Conservation (phyloP, 2,888 invertebrate genomes). For the Dermolepida albohirtum region DNA sequence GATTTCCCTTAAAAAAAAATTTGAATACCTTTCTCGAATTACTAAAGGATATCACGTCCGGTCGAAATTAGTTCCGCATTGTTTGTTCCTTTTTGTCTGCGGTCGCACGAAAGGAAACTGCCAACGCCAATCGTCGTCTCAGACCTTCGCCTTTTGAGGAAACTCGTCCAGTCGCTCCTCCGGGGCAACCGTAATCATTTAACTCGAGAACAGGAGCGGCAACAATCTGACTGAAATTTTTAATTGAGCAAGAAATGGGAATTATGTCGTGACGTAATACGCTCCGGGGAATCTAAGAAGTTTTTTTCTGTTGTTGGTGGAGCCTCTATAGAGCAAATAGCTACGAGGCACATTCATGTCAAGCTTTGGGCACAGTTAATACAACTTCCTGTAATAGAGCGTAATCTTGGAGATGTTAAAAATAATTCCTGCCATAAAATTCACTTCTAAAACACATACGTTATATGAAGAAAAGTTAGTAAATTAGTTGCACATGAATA, state of each 20-base stretch:
- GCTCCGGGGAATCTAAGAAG: constrained; percentile 5
- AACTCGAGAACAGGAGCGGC: constrained; percentile 17
- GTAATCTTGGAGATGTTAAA: too few relatives aligned
- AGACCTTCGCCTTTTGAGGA: not conserved
- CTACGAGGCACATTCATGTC: too few relatives aligned
- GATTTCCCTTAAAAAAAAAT: constrained; percentile 6
- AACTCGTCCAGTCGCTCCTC: constrained; percentile 21
- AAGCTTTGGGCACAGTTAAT: too few relatives aligned
- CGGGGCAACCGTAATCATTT: constrained; percentile 29
- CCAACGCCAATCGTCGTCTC: constrained; percentile 9
- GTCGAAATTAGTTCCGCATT: constrained; percentile 24
- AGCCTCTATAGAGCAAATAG: too few relatives aligned
- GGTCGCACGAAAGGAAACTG: constrained; percentile 20
- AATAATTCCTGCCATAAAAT: too few relatives aligned
- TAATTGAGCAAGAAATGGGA: constrained; percentile 32
- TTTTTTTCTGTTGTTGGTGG: too few relatives aligned
- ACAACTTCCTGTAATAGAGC: too few relatives aligned
- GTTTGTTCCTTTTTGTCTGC: constrained; percentile 35
- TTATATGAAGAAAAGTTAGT: too few relatives aligned
- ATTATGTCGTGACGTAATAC: constrained; percentile 21
- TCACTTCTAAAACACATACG: too few relatives aligned
- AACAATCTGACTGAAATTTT: constrained; percentile 36
- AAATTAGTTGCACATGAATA: too few relatives aligned
- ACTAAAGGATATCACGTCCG: constrained; percentile 25
- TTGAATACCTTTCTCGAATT: constrained; percentile 13